These are phyloP conservation scores for Drosophila pseudotakahashii DNA, from an alignment of 2,888 invertebrate genomes.

Conservation along the genomic window DNA sequence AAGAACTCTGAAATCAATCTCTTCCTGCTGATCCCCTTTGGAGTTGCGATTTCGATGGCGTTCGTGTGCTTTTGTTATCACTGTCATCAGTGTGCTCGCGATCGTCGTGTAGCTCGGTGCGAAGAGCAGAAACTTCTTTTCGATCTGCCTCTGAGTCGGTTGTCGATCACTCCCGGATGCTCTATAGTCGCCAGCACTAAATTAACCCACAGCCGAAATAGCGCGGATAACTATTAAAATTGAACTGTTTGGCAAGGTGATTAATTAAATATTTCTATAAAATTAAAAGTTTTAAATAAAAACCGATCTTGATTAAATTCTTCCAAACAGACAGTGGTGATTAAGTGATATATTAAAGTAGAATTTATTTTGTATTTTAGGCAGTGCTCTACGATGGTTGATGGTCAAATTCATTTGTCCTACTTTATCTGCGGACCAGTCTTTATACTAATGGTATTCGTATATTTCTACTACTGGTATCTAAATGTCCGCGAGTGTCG, in stretches of 20 bases:
- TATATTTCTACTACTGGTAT: constrained; percentile 44
- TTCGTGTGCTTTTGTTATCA: constrained; percentile 13
- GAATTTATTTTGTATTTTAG: background rate
- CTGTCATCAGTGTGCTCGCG: constrained; percentile 25
- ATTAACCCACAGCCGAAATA: constrained; percentile 8
- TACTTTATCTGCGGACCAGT: constrained; percentile 35
- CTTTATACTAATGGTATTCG: constrained; percentile 17
- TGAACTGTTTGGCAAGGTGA: background rate
- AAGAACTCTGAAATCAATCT: background rate
- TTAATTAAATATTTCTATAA: background rate
- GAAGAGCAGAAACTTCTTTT: background rate
- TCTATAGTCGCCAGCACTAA: constrained; percentile 11
- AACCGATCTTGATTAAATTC: no score
- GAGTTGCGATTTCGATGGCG: background rate
- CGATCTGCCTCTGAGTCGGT: constrained; percentile 4
- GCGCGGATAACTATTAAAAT: constrained; percentile 7
- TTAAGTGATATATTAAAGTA: background rate
- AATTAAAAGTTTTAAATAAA: no score
- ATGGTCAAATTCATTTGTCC: background rate
- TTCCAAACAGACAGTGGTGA: no score
- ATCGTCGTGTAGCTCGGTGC: constrained; percentile 20
- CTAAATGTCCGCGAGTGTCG: constrained; percentile 36
- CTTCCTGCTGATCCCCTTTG: constrained; percentile 3
- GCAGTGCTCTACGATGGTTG: background rate
- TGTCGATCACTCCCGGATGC: constrained; percentile 21